These are phyloP conservation scores for Glossophaga mutica DNA, from an alignment of 2,797 vertebrate species.

Conservation along the genomic window DNA sequence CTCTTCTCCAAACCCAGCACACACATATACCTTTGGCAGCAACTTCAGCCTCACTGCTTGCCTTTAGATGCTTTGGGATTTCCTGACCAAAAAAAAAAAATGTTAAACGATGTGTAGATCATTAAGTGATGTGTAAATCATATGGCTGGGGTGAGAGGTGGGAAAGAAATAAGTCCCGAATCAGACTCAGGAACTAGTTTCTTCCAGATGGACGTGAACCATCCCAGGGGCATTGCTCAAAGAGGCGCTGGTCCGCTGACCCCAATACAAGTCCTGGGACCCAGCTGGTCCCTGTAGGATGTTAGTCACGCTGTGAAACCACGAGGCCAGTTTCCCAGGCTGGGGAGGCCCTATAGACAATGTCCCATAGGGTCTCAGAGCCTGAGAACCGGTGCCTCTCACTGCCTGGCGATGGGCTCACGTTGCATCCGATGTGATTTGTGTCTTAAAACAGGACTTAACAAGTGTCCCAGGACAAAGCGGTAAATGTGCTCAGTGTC, in stretches of 20 bases:
- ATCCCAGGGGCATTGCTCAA: slow-evolving; percentile 44
- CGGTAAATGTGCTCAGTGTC: background rate
- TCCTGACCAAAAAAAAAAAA: background rate
- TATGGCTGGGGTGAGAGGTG: background rate
- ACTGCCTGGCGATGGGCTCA: background rate
- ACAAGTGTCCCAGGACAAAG: background rate
- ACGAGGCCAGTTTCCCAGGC: slow-evolving; percentile 68
- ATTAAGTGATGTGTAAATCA: background rate
- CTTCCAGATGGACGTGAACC: slow-evolving; percentile 59
- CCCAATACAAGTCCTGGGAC: slow-evolving; percentile 26
- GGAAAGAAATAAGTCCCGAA: background rate
- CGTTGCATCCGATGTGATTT: slow-evolving; percentile 12
- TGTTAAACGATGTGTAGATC: slow-evolving; percentile 2
- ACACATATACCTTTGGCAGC: background rate
- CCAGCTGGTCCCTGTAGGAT: slow-evolving; percentile 59
- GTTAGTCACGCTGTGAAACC: slow-evolving; percentile 68
- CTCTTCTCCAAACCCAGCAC: no score
- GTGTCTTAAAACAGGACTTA: slow-evolving; percentile 20
- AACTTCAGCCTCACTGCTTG: background rate
- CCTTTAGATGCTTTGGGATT: background rate
- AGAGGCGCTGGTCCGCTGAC: slow-evolving; percentile 46
- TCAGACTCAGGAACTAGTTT: background rate
- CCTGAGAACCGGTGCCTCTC: slow-evolving; percentile 63
- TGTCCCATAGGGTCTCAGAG: slow-evolving; percentile 65
- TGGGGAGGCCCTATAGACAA: slow-evolving; percentile 22